Conservation (phyloP, 2,888 invertebrate genomes). For the Hypolimnas misippus region DNA sequence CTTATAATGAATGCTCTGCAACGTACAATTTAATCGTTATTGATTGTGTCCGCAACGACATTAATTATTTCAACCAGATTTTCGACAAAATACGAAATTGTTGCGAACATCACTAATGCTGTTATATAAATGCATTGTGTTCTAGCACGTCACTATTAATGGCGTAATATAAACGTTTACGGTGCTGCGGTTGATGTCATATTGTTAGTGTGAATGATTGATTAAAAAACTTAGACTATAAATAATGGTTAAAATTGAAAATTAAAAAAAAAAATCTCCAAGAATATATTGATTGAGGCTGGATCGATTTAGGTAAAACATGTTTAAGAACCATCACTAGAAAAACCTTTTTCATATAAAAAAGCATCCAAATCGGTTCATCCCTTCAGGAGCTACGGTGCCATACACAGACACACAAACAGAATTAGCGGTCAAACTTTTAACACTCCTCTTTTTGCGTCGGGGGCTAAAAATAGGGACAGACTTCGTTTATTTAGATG, state of each 20-base stretch:
- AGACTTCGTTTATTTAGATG: no score
- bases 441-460: no score
- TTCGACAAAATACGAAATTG: neutral
- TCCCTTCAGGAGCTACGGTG: no score
- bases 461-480: no score
- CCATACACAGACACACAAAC: no score
- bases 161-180: neutral
- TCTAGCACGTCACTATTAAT: slow-evolving; percentile 4
- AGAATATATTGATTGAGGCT: no score
- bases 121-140: neutral
- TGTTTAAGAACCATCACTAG: no score
- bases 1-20: neutral
- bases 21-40: slow-evolving; percentile 30
- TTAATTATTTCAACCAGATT: slow-evolving; percentile 23
- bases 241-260: neutral
- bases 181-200: neutral
- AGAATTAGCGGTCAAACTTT: no score
- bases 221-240: neutral
- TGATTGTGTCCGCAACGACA: slow-evolving; percentile 19
- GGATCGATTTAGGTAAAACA: no score
- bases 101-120: neutral
- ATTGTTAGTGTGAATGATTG: neutral
- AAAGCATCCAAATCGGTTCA: no score
- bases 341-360: no score
- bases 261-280: neutral